Conservation (phyloP, 2,797 vertebrate species). For the Okamejei kenojei region DNA sequence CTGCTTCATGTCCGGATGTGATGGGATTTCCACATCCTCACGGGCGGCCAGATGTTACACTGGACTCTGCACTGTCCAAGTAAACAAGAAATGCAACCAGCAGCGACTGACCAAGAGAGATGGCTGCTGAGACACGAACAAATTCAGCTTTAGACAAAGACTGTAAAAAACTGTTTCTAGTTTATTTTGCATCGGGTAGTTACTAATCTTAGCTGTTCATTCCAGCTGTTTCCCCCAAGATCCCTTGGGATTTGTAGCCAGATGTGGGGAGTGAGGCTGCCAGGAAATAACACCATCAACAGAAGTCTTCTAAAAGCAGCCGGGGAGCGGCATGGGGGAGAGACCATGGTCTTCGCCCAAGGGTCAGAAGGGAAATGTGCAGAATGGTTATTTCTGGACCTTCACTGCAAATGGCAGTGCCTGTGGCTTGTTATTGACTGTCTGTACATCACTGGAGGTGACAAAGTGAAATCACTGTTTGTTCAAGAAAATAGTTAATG, state of each 20-base stretch:
- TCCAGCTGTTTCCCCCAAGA: neutral
- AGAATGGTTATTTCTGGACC: neutral
- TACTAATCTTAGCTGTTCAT: neutral
- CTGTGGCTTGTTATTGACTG: neutral
- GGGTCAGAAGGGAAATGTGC: neutral
- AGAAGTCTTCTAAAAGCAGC: neutral
- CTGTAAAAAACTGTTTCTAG: neutral
- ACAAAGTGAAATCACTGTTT: neutral
- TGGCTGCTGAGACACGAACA: neutral
- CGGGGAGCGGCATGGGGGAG: neutral
- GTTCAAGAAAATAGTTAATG: neutral
- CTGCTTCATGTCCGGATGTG: neutral
- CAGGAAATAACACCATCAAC: conserved; percentile 1
- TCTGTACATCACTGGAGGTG: neutral
- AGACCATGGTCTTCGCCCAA: neutral
- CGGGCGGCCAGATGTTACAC: neutral
- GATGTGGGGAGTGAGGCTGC: neutral
- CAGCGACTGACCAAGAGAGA: neutral
- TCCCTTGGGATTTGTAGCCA: neutral
- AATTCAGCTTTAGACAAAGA: neutral
- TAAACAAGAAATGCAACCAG: neutral
- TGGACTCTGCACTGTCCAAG: neutral
- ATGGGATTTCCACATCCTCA: neutral
- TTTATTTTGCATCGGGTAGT: neutral
- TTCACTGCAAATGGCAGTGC: neutral